These are phyloP conservation scores for Ceyx melanurus DNA, from an alignment of 2,113 vertebrate genomes.

Conservation along the genomic window DNA sequence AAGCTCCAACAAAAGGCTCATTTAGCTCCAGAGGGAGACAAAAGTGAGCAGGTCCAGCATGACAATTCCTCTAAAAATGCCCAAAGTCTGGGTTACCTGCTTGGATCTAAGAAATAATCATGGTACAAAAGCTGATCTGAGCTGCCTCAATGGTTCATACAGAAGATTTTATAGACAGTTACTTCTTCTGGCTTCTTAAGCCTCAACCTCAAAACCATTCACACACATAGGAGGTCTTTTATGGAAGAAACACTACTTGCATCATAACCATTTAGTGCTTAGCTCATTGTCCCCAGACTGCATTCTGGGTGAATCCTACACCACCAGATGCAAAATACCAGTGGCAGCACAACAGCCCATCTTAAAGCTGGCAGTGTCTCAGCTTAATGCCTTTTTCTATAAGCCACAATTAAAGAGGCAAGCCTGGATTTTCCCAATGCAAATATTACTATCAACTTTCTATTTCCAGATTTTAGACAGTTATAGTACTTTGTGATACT, in stretches of 20 bases:
- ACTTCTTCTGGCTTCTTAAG: not conserved
- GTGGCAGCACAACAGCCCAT: not conserved
- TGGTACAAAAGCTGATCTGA: not conserved
- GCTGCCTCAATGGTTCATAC: not conserved
- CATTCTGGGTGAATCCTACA: not conserved
- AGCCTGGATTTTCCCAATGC: not conserved
- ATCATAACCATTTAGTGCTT: not conserved
- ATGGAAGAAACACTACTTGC: not conserved
- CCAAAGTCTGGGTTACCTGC: not conserved
- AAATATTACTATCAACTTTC: not conserved
- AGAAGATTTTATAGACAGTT: not conserved
- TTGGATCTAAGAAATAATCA: not conserved
- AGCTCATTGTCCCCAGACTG: not conserved
- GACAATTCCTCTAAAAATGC: not conserved
- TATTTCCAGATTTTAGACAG: not conserved
- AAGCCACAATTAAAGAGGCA: not conserved
- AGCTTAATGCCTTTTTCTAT: not conserved
- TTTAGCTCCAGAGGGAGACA: not conserved
- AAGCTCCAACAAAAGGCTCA: not conserved
- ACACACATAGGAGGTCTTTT: fast-evolving
- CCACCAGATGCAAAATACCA: not conserved
- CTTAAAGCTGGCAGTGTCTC: not conserved
- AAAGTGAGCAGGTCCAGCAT: not conserved
- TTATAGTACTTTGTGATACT: not conserved
- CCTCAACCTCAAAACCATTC: not conserved